Percentiles rank a stretch among this genome's conserved stretches.
These are phyloP conservation scores for Argentina silus DNA, from an alignment of 2,797 vertebrate species.

Conservation along the genomic window DNA sequence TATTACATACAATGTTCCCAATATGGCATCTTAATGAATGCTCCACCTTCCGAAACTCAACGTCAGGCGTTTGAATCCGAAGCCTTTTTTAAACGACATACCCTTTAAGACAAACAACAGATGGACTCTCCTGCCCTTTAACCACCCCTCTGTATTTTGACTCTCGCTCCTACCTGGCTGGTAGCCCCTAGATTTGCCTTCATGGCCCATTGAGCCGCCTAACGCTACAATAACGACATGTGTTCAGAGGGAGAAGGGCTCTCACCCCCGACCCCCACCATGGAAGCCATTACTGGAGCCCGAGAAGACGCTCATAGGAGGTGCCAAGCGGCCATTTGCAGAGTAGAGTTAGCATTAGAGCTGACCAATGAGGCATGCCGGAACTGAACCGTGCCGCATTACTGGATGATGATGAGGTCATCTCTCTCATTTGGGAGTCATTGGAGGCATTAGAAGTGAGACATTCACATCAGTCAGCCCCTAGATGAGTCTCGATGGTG, in stretches of 20 bases:
- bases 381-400: not conserved
- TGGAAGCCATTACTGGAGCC: not conserved
- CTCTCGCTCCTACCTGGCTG: not conserved
- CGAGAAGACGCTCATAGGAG: not conserved
- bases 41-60: too few relatives aligned
- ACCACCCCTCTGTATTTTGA: not conserved
- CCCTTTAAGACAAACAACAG: constrained; percentile 22
- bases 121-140: not conserved
- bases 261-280: not conserved
- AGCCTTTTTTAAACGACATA: too few relatives aligned
- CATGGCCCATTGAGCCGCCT: not conserved
- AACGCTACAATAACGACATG: not conserved
- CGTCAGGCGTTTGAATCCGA: too few relatives aligned
- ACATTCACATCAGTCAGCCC: not conserved
- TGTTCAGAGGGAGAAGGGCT: not conserved
- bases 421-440: constrained; percentile 2
- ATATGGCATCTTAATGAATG: too few relatives aligned
- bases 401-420: constrained; percentile 2
- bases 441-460: constrained; percentile 4
- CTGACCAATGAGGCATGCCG: constrained; percentile 18
- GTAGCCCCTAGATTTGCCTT: not conserved
- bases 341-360: constrained; percentile 6
- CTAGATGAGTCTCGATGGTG: too few relatives aligned
- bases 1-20: not conserved
- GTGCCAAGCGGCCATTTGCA: not conserved